Percentiles rank a stretch among this genome's conserved stretches.
Conservation (phyloP, 92 coral and sea anemone species). For the Porites divaricata region DNA sequence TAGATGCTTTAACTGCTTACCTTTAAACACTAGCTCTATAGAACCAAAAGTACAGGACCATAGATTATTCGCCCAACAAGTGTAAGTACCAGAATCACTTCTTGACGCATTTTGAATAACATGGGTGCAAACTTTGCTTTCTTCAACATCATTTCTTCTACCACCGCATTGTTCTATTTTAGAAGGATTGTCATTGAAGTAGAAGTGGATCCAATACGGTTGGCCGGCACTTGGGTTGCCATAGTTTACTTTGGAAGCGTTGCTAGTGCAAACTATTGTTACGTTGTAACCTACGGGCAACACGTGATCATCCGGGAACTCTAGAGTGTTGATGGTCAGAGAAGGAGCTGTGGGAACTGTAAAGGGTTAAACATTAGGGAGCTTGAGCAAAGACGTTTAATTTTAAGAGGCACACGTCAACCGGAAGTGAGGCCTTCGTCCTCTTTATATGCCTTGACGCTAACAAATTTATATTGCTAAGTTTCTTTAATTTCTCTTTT, state of each 20-base stretch:
- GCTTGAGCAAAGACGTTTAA: no score
- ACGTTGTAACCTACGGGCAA: constrained; percentile 32
- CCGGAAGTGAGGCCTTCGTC: no score
- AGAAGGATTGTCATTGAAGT: neutral
- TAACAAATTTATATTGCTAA: no score
- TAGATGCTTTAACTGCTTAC: neutral
- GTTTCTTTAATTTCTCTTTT: no score
- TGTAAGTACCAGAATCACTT: constrained; percentile 36
- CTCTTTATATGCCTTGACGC: no score
- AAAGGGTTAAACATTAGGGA: neutral
- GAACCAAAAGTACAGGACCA: no score
- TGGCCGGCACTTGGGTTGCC: neutral
- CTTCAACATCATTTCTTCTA: constrained; percentile 1
- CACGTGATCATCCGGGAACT: constrained; percentile 19
- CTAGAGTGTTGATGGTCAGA: neutral
- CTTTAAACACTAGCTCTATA: no score
- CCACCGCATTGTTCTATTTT: constrained; percentile 1
- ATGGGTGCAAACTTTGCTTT: constrained; percentile 15
- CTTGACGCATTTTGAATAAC: constrained; percentile 18
- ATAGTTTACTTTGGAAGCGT: neutral
- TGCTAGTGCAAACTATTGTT: constrained; percentile 33
- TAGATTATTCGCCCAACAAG: constrained; percentile 11
- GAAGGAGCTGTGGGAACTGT: neutral
- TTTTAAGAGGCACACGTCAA: no score
- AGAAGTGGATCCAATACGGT: constrained; percentile 22